Evolutionary conservation across 2,797 vertebrate species (phyloP).

Genomic region (Coregonus ussuriensis): DNA sequence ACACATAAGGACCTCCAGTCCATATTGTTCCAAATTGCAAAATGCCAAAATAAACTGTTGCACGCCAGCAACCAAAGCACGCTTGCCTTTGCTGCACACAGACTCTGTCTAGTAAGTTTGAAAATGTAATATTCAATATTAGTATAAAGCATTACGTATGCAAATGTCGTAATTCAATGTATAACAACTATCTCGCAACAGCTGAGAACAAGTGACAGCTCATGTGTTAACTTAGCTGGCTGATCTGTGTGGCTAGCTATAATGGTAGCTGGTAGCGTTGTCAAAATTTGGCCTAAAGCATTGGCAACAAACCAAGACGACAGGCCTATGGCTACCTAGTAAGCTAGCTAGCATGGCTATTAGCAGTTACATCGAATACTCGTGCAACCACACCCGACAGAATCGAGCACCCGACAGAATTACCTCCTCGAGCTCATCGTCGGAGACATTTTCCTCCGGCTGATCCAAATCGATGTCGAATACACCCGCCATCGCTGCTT

Average conservation of each 20-base stretch:
- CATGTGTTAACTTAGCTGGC: conserved; percentile 20
- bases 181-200: neutral
- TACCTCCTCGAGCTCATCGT: conserved; percentile 95
- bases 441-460: conserved; percentile 91
- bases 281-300: conserved; percentile 20
- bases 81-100: conserved; percentile 51
- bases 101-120: conserved; percentile 28
- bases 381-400: conserved; percentile 19
- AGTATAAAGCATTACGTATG: neutral
- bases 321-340: neutral
- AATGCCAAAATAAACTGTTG: conserved; percentile 73
- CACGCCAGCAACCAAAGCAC: conserved; percentile 50
- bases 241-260: neutral
- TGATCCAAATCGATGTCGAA: conserved; percentile 98
- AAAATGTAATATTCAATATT: neutral
- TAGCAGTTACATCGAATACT: conserved; percentile 53
- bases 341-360: conserved; percentile 11
- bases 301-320: neutral
- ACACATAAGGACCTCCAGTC: neutral
- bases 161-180: neutral
- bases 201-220: conserved; percentile 33
- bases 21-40: conserved; percentile 33
- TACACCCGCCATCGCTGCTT: conserved; percentile 91
- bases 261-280: conserved; percentile 3
- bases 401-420: conserved; percentile 23